Evolutionary conservation across 1,140 invertebrate genomes (phyloP).

Genomic region (Drosophila erecta): DNA sequence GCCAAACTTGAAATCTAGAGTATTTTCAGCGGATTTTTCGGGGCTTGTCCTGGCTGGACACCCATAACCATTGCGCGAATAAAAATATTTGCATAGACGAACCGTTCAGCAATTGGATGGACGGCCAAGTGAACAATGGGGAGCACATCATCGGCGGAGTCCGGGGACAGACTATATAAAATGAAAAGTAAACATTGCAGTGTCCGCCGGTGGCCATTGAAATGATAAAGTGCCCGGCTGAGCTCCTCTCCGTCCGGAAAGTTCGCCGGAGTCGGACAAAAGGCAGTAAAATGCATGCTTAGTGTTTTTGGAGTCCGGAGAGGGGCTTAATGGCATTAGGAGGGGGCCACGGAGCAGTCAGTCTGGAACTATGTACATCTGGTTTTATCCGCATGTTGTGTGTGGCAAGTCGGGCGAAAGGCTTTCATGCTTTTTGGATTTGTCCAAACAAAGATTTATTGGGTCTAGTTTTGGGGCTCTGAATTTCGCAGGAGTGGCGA

Average conservation of each 20-base stretch:
- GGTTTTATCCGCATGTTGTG: slow-evolving; percentile 54
- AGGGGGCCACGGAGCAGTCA: slow-evolving; percentile 24
- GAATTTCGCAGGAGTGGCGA: neutral
- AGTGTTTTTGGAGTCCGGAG: slow-evolving; percentile 41
- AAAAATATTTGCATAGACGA: slow-evolving; percentile 82
- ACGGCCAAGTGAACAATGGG: slow-evolving; percentile 62
- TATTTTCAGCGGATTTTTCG: slow-evolving; percentile 15
- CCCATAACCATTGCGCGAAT: slow-evolving; percentile 67
- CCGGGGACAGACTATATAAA: slow-evolving; percentile 40
- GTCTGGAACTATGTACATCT: slow-evolving; percentile 43
- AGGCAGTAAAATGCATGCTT: slow-evolving; percentile 82
- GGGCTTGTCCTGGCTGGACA: slow-evolving; percentile 52
- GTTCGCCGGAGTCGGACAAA: slow-evolving; percentile 52
- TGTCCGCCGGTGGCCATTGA: slow-evolving; percentile 69
- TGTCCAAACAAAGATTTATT: slow-evolving; percentile 82
- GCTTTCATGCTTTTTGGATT: slow-evolving; percentile 75
- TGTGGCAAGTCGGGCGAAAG: slow-evolving; percentile 59
- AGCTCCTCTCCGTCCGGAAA: neutral
- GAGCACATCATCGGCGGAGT: slow-evolving; percentile 4
- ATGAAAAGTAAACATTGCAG: slow-evolving; percentile 79
- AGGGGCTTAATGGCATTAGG: slow-evolving; percentile 72
- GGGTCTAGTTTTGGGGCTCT: slow-evolving; percentile 42
- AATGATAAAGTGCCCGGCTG: slow-evolving; percentile 73
- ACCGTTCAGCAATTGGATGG: slow-evolving; percentile 66
- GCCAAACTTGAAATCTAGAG: neutral